Base-by-base conservation (phyloP, 2,797 vertebrate genomes). In the Vireo griseus region DNA sequence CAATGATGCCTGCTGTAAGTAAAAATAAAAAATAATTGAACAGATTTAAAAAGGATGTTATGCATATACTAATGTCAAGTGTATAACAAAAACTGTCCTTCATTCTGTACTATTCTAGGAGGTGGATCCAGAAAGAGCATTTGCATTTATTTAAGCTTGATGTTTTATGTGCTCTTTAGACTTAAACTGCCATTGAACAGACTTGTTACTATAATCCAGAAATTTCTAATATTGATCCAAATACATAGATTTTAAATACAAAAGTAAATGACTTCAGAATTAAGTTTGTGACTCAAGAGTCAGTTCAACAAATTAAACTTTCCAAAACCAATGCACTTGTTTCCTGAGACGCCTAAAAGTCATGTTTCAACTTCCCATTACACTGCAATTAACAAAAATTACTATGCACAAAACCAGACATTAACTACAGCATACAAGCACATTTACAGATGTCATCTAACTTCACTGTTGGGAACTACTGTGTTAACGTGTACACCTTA, bases 291-390 rank as follows among this genome's bases (percentile, higher is more conserved):
- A 65, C 54, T 95, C 42, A 73, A 77, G 42, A 67, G 42, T 63
- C 74, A 9, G 31, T 88, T 94, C 62, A 81, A 92, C 91, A 95
- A 93, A 92, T 67, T 33, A 78, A 90, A 74, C 37, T 90, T 92
- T 59, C 29, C 37, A 79, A 76, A 90, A 69, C 55, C 42, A 91
- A 91, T 39, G 94, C 78, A 94, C 62, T 83, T 86, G 37, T 73
- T 95, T 95, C 93, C 92, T 90, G 83, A 92, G 77, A 42, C 88
- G 72, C 57, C 78, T 90, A 35, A 80, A 94, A 88, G 52, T 92
- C 61, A 83, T 0, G 6, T 86, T 97, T 88, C 57, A 89, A 61
- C 47, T 87, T 76, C 44, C 69, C 12, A 73, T 89, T 74, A 85
- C 35, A 58, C 59, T 93, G 78, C 80, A 91, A 84, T 73, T 65